A percentile compares a stretch with the other conserved stretches of the same genome.
Conservation (phyloP, 1,140 invertebrate species). For the Drosophila arizonae region DNA sequence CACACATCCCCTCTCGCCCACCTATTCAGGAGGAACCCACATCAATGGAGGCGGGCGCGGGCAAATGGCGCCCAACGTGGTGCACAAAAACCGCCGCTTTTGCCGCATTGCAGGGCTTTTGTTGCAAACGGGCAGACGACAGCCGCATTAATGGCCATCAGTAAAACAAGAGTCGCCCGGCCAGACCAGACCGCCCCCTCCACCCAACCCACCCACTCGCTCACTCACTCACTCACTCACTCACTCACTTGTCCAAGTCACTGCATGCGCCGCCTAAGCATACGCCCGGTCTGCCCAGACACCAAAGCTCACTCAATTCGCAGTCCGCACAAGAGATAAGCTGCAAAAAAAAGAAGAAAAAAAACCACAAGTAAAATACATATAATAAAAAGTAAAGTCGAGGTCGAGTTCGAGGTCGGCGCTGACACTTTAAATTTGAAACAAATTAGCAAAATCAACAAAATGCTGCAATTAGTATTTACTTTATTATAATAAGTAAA, state of each 20-base stretch:
- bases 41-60: conserved; percentile 13
- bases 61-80: conserved; percentile 39
- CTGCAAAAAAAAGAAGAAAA: neutral
- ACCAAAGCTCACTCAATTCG: conserved; percentile 24
- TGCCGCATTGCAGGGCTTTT: conserved; percentile 80
- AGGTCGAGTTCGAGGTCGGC: neutral
- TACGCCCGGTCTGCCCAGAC: neutral
- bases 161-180: conserved; percentile 60
- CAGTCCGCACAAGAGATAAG: conserved; percentile 6
- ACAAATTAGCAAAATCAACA: conserved; percentile 5
- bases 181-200: too few species aligned
- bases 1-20: neutral
- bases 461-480: conserved; percentile 5
- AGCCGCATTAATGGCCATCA: conserved; percentile 74
- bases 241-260: neutral
- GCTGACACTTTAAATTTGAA: conserved; percentile 7
- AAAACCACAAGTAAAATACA: neutral
- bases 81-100: conserved; percentile 76
- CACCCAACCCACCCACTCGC: neutral
- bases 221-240: neutral
- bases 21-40: neutral
- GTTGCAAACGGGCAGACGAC: conserved; percentile 56
- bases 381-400: neutral
- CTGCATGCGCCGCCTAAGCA: conserved; percentile 27
- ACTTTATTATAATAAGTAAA: neutral